phyloP scores from a whole-genome alignment of 2,797 vertebrate genomes.

The Danio albolineatus region DNA sequence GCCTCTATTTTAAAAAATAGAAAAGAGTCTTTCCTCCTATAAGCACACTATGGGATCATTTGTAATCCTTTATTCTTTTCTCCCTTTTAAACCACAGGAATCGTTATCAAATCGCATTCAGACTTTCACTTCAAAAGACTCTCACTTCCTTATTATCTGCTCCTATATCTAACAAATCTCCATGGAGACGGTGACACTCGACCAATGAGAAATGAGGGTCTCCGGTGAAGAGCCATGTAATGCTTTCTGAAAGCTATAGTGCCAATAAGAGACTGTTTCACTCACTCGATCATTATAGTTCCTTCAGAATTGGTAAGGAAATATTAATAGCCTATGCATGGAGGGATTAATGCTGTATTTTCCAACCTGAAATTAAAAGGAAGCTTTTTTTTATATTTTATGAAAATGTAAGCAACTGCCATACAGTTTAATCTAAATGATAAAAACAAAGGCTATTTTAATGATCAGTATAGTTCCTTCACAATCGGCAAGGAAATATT shows the following conservation, averaged over 20 bases:
- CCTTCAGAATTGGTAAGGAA: not conserved
- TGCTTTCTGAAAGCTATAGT: slow-evolving; percentile 1
- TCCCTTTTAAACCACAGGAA: slow-evolving; percentile 10
- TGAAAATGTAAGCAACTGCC: too few relatives aligned
- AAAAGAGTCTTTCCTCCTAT: slow-evolving; percentile 4
- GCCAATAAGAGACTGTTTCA: slow-evolving; percentile 13
- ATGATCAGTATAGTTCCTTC: not conserved
- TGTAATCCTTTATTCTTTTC: slow-evolving; percentile 19
- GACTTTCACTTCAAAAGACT: slow-evolving; percentile 53
- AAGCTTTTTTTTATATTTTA: too few relatives aligned
- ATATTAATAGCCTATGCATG: slow-evolving; percentile 1
- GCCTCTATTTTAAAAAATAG: slow-evolving; percentile 14
- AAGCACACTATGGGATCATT: slow-evolving; percentile 7
- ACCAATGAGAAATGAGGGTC: slow-evolving; percentile 37
- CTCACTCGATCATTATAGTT: not conserved
- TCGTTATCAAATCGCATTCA: slow-evolving; percentile 45
- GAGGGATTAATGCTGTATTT: too few relatives aligned
- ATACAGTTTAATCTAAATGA: too few relatives aligned
- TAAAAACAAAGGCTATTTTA: too few relatives aligned
- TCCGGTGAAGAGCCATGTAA: slow-evolving; percentile 1
- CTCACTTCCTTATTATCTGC: slow-evolving; percentile 62
- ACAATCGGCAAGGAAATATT: not conserved
- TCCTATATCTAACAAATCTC: slow-evolving; percentile 51
- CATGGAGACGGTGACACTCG: slow-evolving; percentile 59
- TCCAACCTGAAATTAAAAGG: too few relatives aligned